Evolutionary conservation across 37 sponge, comb jelly and placozoan species (phyloP), one percentile per base, ranked within the genome.

Genomic region (Geodia barretti): DNA sequence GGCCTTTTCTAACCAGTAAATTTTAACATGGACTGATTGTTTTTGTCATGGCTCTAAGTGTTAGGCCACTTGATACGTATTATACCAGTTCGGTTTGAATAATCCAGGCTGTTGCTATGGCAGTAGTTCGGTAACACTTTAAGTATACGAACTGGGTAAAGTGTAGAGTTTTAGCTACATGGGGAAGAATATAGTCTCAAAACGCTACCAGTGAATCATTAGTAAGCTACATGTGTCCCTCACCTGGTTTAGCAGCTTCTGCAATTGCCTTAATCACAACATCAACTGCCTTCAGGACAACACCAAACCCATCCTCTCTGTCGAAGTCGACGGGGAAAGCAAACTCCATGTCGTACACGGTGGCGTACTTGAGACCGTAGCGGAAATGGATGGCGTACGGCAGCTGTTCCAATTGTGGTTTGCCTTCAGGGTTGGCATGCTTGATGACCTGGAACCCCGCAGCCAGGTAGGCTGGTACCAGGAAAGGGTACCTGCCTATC

Each of bases 301-400:
- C 7, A n/a, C 19, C 31, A n/a, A 65, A 65, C 7, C 67, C 31
- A 54, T 74, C 75, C 7, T 39, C 75, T 5, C 43, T 29, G 8
- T 41, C 60, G 9, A 74, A 23, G 21, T 43, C 43, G 59, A 74
- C 24, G 3, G 75, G 75, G 21, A 74, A 74, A n/a, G 59, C 75
- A 74, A 74, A 74, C 58, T 74, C 75, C 75, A 74, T 74, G 59
- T 41, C 47, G 24, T 74, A 42, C 28, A 41, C 47, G 24, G 58
- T 17, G 3, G 59, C 26, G 28, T 42, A 37, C 9, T 24, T 23
- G 31, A 74, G 40, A 28, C 75, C 75, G 42, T 43, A 74, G 60
- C 17, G 60, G 31, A 74, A 74, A 29, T 74, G 75, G 58, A 74
- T 74, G 26, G 75, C 47, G 42, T 74, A 43, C 9, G 75, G 24